Conservation (phyloP, 2,113 vertebrate genomes). For the Perognathus longimembris region DNA sequence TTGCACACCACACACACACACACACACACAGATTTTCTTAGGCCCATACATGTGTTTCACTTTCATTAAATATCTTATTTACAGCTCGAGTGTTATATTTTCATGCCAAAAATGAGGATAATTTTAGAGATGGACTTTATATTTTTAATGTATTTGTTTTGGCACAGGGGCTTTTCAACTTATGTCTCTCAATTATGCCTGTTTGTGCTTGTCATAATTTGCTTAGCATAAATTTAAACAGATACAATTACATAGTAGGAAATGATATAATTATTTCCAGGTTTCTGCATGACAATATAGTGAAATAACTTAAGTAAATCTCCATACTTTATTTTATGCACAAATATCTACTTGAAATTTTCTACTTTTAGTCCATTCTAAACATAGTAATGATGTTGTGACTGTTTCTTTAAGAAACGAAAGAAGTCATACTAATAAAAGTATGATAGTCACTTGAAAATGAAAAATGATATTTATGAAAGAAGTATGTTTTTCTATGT, state of each 20-base stretch:
- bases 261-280: slow-evolving; percentile 74
- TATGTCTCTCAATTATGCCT: slow-evolving; percentile 26
- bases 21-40: not conserved
- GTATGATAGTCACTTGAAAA: not conserved
- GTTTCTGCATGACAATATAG: slow-evolving; percentile 19
- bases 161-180: slow-evolving; percentile 7
- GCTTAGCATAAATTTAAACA: slow-evolving; percentile 61
- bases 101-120: not conserved
- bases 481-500: not conserved
- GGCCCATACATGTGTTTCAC: not conserved
- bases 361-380: not conserved
- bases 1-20: not conserved
- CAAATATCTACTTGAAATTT: not conserved
- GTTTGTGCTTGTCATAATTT: slow-evolving; percentile 68
- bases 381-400: not conserved
- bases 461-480: not conserved
- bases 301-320: slow-evolving; percentile 25
- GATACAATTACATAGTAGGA: slow-evolving; percentile 69
- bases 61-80: slow-evolving; percentile 10
- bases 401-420: not conserved
- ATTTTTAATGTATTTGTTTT: slow-evolving; percentile 41
- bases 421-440: not conserved
- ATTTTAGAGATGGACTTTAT: slow-evolving; percentile 30
- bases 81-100: not conserved
- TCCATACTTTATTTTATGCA: not conserved